Evolutionary conservation across 2,888 invertebrate genomes (phyloP).

Genomic region (Macrophya annulata): DNA sequence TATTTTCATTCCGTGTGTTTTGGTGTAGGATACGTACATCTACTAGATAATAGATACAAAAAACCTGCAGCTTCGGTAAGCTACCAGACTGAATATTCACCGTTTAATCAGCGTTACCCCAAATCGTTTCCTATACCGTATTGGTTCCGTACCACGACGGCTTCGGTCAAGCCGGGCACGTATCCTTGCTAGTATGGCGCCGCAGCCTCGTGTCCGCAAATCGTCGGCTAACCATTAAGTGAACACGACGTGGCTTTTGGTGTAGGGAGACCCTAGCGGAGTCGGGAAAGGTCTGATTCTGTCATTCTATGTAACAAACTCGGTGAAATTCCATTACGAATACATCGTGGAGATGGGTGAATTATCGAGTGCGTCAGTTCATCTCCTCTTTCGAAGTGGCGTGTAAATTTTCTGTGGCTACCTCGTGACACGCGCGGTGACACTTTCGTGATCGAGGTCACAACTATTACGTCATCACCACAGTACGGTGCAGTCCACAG

Average conservation of each 20-base stretch:
- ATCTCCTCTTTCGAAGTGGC: background rate
- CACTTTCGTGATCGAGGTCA: constrained; percentile 52
- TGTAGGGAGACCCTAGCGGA: background rate
- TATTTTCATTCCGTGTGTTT: background rate
- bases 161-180: constrained; percentile 44
- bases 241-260: constrained; percentile 43
- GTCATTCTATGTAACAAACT: background rate
- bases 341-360: constrained; percentile 22
- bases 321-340: constrained; percentile 46
- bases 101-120: constrained; percentile 3
- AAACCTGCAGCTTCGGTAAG: background rate
- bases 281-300: constrained; percentile 44
- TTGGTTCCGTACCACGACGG: constrained; percentile 39
- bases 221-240: constrained; percentile 48
- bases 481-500: constrained; percentile 31
- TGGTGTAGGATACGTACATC: background rate
- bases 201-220: constrained; percentile 44
- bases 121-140: constrained; percentile 16
- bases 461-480: constrained; percentile 46
- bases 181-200: constrained; percentile 30
- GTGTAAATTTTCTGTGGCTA: constrained; percentile 47
- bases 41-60: background rate
- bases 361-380: constrained; percentile 37
- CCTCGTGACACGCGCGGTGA: constrained; percentile 44
- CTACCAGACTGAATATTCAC: constrained; percentile 14